phyloP scores from a whole-genome alignment of 2,797 vertebrate species.

The Girardinus metallicus region DNA sequence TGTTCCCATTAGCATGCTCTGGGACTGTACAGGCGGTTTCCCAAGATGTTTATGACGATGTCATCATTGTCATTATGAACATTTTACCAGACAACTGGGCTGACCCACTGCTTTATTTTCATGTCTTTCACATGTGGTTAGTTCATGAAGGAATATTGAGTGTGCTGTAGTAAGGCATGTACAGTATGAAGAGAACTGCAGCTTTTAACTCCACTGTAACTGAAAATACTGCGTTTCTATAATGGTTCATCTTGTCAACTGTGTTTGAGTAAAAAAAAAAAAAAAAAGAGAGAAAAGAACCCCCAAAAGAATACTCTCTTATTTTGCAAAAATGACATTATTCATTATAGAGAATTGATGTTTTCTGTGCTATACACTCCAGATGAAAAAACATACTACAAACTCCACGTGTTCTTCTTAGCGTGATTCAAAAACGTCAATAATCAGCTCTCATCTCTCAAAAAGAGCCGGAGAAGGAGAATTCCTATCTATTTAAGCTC shows the following conservation, averaged over 20 bases:
- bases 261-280: conserved; percentile 34
- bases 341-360: conserved; percentile 51
- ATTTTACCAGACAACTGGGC: conserved; percentile 43
- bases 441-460: conserved; percentile 32
- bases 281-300: conserved; percentile 60
- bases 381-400: conserved; percentile 63
- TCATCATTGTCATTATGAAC: conserved; percentile 60
- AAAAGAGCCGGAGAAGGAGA: conserved; percentile 68
- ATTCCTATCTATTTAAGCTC: conserved; percentile 54
- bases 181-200: conserved; percentile 68
- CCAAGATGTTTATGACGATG: conserved; percentile 52
- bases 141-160: conserved; percentile 57
- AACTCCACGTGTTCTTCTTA: conserved; percentile 54
- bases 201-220: conserved; percentile 54
- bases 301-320: conserved; percentile 13
- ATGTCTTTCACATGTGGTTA: conserved; percentile 43
- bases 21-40: conserved; percentile 78
- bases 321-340: conserved; percentile 58
- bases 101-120: conserved; percentile 54
- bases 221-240: conserved; percentile 52
- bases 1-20: conserved; percentile 80
- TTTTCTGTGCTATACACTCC: conserved; percentile 70
- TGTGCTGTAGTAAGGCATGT: conserved; percentile 73
- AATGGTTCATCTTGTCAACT: conserved; percentile 38
- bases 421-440: conserved; percentile 60